Base-by-base conservation (phyloP, 2,113 vertebrate species). In the Rana temporaria region DNA sequence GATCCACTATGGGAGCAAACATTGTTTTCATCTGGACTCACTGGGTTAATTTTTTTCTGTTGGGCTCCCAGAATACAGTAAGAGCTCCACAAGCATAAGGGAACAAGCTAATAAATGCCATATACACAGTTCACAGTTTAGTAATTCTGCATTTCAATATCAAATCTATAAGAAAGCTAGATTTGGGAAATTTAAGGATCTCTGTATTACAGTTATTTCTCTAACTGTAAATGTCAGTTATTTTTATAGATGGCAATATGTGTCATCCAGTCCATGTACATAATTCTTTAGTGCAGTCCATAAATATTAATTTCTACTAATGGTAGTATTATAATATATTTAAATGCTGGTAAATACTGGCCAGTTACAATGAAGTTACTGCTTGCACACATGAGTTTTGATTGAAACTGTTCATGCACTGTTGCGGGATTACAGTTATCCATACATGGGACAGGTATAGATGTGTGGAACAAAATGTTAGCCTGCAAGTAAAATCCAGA, bases 301-400 rank as follows among this genome's bases (percentile, higher is more conserved):
- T 60, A 60, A 42, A 75, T 75, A 60, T 60, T 22, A 20, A 38
- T 60, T n/a, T 75, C 72, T 75, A 62, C 56, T 75, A 42, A 57
- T 75, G 56, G 62, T 65, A 76, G 17, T 48, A 48, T 38, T 60
- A 32, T 12, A 14, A 68, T 55, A 68, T 59, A 62, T 70, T 11
- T 80, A 80, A 59, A 80, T 80, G 65, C 78, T 80, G 66, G 55
- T 80, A 60, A 71, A 59, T 80, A 80, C 65, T 80, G 78, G 66
- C 78, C 66, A 26, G 20, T 69, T 34, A 78, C 16, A 32, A n/a
- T 55, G 76, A 78, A 48, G 57, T 66, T 56, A 56, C 65, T 55
- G 32, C 26, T 19, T 57, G 66, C 53, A 66, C 76, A 64, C 30
- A 67, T 78, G 76, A 19, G 55, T 62, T 80, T 52, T 22, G 48